Base-by-base conservation (phyloP, 2,888 invertebrate species). In the Augiades crinisus region DNA sequence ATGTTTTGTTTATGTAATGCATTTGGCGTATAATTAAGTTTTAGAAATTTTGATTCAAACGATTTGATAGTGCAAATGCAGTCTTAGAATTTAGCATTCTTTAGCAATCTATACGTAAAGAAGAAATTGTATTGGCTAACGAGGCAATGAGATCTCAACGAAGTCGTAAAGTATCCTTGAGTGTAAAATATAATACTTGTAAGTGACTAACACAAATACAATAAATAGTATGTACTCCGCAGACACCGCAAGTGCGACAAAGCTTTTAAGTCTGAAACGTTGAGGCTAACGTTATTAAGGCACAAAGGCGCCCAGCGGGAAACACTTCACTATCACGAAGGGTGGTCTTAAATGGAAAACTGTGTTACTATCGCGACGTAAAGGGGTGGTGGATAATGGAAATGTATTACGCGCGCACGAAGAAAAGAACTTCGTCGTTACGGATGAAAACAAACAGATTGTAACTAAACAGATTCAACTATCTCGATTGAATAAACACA, bases 311-410 rank as follows among this genome's bases (percentile, higher is more conserved):
- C 49, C 13, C 49, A 34, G 49, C 49, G 41, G 49, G 49, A 6
- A 33, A 10, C 40, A 47, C 47, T 41, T n/a, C 22, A 8, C 49
- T n/a, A 24, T 24, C 34, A 13, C 34, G 7, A 17, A 13, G 49
- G 30, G 22, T 40, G 49, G 49, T 31, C 16, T 13, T 49, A 41
- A 49, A 49, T 41, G 49, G 49, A 41, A 49, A 49, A 49, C 24
- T 40, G 44, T 45, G 40, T 47, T 40, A 24, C 41, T 12, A 24
- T 3, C 31, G 40, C 10, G n/a, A 14, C 12, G 12, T 2, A 31
- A 10, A 17, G 10, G 8, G 40, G 16, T 21, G 44, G 31, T 30
- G 19, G 19, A 12, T 8, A 3, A 22, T 33, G 21, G 31, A 40
- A 40, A 40, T 40, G 13, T 45, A 38, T 22, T 10, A 37, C 21